phyloP scores from a whole-genome alignment of 2,113 vertebrate species.

The Lagopus muta region DNA sequence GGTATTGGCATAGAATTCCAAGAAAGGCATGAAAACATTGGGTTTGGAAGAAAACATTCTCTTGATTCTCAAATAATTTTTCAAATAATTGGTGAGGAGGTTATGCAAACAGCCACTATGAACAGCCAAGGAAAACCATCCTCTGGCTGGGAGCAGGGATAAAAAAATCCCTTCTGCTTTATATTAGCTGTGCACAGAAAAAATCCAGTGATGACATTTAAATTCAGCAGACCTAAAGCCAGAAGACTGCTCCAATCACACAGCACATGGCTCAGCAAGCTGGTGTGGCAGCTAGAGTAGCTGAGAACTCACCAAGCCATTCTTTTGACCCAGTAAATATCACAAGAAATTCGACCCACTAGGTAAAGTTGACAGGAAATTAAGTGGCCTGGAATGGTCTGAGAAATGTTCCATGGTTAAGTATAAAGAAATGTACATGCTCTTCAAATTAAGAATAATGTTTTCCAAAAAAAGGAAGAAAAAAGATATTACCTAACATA shows the following conservation, averaged over 20 bases:
- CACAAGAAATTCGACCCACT: neutral
- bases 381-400: neutral
- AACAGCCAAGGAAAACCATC: neutral
- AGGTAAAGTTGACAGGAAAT: constrained; percentile 45
- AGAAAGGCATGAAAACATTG: neutral
- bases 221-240: neutral
- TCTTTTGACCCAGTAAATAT: neutral
- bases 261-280: neutral
- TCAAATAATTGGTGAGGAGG: neutral
- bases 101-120: neutral
- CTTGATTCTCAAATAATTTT: neutral
- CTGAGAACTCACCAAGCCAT: neutral
- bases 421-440: neutral
- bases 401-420: neutral
- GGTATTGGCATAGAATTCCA: neutral
- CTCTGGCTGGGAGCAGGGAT: neutral
- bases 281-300: neutral
- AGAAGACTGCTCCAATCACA: neutral
- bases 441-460: constrained; percentile 17
- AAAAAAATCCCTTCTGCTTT: neutral
- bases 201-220: neutral
- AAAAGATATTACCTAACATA: neutral
- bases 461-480: neutral
- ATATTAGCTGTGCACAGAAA: neutral
- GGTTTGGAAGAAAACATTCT: neutral